phyloP scores from a whole-genome alignment of 2,888 invertebrate species.

The Craniophora ligustri region DNA sequence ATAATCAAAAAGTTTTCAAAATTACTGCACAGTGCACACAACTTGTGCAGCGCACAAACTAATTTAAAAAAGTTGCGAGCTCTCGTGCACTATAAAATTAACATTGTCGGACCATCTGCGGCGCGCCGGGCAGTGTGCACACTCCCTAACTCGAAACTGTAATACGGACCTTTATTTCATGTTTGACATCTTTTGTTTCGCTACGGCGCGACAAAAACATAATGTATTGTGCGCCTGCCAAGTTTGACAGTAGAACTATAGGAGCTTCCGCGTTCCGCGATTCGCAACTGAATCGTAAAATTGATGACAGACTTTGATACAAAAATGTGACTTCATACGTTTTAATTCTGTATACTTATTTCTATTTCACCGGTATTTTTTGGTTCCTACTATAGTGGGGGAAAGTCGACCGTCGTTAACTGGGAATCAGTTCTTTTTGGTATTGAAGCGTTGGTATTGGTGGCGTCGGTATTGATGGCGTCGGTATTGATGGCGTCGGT shows the following conservation, averaged over 20 bases:
- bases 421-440: too few relatives aligned
- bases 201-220: slow-evolving; percentile 8
- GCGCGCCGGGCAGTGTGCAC: slow-evolving; percentile 11
- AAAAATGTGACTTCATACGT: too few relatives aligned
- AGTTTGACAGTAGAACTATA: neutral
- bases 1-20: slow-evolving; percentile 34
- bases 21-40: slow-evolving; percentile 11
- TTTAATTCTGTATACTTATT: too few relatives aligned
- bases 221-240: slow-evolving; percentile 23
- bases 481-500: too few relatives aligned
- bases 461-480: too few relatives aligned
- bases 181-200: slow-evolving; percentile 48
- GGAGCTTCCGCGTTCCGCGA: too few relatives aligned
- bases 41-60: slow-evolving; percentile 22
- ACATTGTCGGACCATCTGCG: slow-evolving; percentile 22
- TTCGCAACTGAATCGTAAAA: neutral
- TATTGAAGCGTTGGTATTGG: too few relatives aligned
- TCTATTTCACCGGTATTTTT: too few relatives aligned
- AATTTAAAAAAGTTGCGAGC: slow-evolving; percentile 36
- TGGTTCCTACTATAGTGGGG: too few relatives aligned
- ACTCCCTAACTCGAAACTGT: slow-evolving; percentile 18
- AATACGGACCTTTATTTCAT: slow-evolving; percentile 35
- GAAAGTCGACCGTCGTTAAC: too few relatives aligned
- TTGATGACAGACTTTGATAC: neutral
- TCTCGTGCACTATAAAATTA: slow-evolving; percentile 24